These are phyloP conservation scores for Acanthochromis polyacanthus DNA, from an alignment of 2,113 vertebrate genomes.

Conservation along the genomic window DNA sequence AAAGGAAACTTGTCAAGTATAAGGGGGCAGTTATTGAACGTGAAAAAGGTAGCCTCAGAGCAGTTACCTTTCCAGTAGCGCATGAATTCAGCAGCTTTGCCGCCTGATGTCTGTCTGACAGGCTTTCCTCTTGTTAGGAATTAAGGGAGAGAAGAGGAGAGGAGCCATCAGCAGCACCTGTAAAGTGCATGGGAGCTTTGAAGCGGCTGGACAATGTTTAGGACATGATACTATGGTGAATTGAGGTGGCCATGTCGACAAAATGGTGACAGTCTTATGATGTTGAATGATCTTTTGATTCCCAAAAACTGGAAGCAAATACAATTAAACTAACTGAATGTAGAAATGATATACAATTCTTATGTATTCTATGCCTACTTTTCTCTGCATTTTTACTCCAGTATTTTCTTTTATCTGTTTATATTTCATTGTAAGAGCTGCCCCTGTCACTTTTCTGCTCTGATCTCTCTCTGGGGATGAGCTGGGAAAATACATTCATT, in stretches of 20 bases:
- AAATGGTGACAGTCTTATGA: neutral
- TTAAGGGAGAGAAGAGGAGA: neutral
- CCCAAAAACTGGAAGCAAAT: neutral
- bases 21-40: constrained; percentile 1
- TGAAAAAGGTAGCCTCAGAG: neutral
- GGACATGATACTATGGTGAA: neutral
- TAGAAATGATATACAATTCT: neutral
- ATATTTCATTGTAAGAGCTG: neutral
- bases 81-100: constrained; percentile 22
- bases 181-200: constrained; percentile 3
- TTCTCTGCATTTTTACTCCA: neutral
- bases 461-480: constrained; percentile 19
- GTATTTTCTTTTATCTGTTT: neutral
- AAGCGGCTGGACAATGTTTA: neutral
- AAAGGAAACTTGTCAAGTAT: constrained; percentile 7
- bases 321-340: neutral
- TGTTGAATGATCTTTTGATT: constrained; percentile 5
- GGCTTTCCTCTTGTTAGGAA: constrained; percentile 2
- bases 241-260: neutral
- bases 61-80: neutral
- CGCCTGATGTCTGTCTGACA: constrained; percentile 9
- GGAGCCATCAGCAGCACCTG: neutral
- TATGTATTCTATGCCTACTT: neutral
- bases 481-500: constrained; percentile 25
- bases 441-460: constrained; percentile 17